These are phyloP conservation scores for Nomada fucata DNA, from an alignment of 2,888 invertebrate species.

Conservation along the genomic window DNA sequence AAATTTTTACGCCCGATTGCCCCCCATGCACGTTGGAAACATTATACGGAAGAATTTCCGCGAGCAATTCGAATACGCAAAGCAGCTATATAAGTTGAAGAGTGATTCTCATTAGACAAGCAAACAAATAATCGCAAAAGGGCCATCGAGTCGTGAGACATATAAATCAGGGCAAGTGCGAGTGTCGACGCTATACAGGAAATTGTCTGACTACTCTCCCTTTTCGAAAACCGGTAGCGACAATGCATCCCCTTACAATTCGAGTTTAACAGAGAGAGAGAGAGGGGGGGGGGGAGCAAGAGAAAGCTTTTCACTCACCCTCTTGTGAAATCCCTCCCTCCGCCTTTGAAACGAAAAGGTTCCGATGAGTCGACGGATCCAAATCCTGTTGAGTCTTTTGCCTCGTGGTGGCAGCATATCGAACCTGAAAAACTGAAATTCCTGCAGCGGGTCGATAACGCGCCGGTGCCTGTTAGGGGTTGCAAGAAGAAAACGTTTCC, in stretches of 20 bases:
- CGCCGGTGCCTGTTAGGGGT: slow-evolving; percentile 19
- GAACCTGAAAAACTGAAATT: slow-evolving; percentile 55
- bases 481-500: slow-evolving; percentile 34
- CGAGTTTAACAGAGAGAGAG: slow-evolving; percentile 56
- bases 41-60: slow-evolving; percentile 16
- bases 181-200: slow-evolving; percentile 51
- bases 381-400: slow-evolving; percentile 66
- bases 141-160: slow-evolving; percentile 50
- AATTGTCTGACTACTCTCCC: slow-evolving; percentile 65
- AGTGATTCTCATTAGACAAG: slow-evolving; percentile 20
- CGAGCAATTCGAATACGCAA: neutral
- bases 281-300: slow-evolving; percentile 4
- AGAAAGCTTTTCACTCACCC: slow-evolving; percentile 20
- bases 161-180: slow-evolving; percentile 55
- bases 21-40: slow-evolving; percentile 34
- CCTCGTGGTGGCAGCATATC: slow-evolving; percentile 32
- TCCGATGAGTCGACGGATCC: slow-evolving; percentile 48
- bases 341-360: slow-evolving; percentile 48
- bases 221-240: slow-evolving; percentile 57
- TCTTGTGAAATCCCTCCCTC: slow-evolving; percentile 20
- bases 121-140: slow-evolving; percentile 39
- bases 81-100: neutral
- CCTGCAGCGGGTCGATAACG: slow-evolving; percentile 58
- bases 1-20: slow-evolving; percentile 53
- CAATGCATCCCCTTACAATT: slow-evolving; percentile 52